Conservation (phyloP, 2,888 invertebrate genomes). For the Cephus pygmeus region DNA sequence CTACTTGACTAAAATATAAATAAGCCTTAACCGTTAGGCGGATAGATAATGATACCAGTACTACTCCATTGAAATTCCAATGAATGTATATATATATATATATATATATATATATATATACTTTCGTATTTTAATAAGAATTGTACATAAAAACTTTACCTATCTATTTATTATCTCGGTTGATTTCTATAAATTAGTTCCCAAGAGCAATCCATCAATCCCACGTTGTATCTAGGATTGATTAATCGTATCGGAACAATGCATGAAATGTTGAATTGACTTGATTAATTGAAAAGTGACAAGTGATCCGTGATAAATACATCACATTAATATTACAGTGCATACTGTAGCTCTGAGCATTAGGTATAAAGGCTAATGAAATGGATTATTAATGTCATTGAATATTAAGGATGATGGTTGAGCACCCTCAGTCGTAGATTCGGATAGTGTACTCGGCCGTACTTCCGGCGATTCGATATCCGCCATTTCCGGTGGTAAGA, state of each 20-base stretch:
- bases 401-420: background rate
- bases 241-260: background rate
- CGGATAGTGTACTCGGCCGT: background rate
- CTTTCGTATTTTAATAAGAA: background rate
- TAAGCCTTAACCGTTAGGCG: conserved; percentile 16
- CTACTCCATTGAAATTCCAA: background rate
- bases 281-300: background rate
- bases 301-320: background rate
- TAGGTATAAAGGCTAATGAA: background rate
- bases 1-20: conserved; percentile 22
- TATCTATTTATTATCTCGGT: background rate
- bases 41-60: background rate
- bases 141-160: background rate
- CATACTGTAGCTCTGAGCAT: background rate
- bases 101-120: no score
- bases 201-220: background rate
- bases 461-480: background rate
- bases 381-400: background rate
- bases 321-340: background rate
- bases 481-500: background rate
- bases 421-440: background rate
- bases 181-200: background rate
- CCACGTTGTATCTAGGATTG: background rate
- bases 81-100: no score
- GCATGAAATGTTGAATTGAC: background rate